Evolutionary conservation across 2,888 invertebrate genomes (phyloP), one percentile per base, ranked within the genome.

Genomic region (Tricholauxania praeusta): DNA sequence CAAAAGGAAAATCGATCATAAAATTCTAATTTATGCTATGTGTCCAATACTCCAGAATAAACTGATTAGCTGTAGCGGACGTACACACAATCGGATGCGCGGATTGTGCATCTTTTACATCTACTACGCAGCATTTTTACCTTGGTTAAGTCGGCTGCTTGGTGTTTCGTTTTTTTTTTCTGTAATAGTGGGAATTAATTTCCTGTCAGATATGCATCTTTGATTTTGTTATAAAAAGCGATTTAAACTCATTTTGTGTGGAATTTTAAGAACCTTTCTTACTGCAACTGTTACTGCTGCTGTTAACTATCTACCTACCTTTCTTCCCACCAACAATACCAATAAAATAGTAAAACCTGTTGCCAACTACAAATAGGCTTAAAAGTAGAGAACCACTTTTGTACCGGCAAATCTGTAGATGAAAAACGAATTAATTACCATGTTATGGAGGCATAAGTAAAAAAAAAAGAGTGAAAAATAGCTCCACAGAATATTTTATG

Each of bases 1-100:
- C 48, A 22, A 63, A 72, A 39, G 53, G 39, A 62, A 68, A 68
- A 67, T 63, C 14, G 47, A 28, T 72, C 67, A 68, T 55, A 67
- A 68, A 68, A 63, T 52, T 64, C 49, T 52, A 69, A 53, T 65
- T 68, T 71, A 71, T 68, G 53, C 14, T 32, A 62, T 52, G 32
- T 69, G 60, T 60, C 60, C 69, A 69, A 51, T 69, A 51, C 60
- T 62, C 57, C 49, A 60, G 69, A 52, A 62, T 52, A 62, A 69
- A 49, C 62, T 55, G 51, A 51, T 60, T 57, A 64, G 17, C 64
- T 64, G 64, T 51, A 51, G 12, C 51, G 64, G 22, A 39, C 47
- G 57, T 19, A 57, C 28, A 28, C 22, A 4, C 47, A 48, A 19
- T 63, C 63, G 48, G 63, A 2, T 47, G 63, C 47, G 63, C 39